Evolutionary conservation across 2,888 invertebrate species (phyloP).

Genomic region (Lapara coniferarum): DNA sequence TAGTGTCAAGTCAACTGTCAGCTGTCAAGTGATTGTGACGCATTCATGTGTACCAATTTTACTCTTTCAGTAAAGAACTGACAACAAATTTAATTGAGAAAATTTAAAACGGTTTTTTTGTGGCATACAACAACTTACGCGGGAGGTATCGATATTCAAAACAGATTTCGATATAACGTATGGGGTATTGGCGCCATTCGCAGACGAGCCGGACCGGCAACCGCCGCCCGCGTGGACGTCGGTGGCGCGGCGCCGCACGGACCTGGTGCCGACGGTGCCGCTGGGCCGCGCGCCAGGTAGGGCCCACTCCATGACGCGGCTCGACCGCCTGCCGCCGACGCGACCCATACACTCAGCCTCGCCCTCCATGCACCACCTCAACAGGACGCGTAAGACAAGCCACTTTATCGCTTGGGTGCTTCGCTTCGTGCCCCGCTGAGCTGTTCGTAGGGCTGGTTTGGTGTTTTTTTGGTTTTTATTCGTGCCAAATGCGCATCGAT

Average conservation of each 20-base stretch:
- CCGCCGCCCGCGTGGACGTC: conserved; percentile 88
- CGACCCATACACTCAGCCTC: conserved; percentile 58
- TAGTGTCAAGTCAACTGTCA: too few relatives aligned
- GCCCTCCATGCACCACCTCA: conserved; percentile 69
- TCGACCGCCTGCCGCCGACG: conserved; percentile 84
- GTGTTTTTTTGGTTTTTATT: not conserved
- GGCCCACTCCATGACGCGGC: conserved; percentile 96
- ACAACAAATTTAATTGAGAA: too few relatives aligned
- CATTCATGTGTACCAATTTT: too few relatives aligned
- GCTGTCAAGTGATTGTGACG: too few relatives aligned
- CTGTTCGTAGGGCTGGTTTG: conserved; percentile 5
- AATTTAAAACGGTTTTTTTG: too few relatives aligned
- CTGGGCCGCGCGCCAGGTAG: conserved; percentile 85
- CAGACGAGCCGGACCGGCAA: conserved; percentile 74
- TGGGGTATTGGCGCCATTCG: conserved; percentile 19
- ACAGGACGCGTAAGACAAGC: conserved; percentile 65
- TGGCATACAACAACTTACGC: too few relatives aligned
- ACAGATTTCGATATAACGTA: too few relatives aligned
- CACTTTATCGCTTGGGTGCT: conserved; percentile 30
- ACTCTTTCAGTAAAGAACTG: too few relatives aligned
- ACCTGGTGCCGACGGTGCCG: conserved; percentile 95
- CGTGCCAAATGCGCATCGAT: not conserved
- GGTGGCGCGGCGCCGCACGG: conserved; percentile 93
- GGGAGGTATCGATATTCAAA: too few relatives aligned
- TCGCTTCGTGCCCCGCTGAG: conserved; percentile 30